phyloP scores from a whole-genome alignment of 2,797 vertebrate genomes.

The Schizopygopsis pylzovi region DNA sequence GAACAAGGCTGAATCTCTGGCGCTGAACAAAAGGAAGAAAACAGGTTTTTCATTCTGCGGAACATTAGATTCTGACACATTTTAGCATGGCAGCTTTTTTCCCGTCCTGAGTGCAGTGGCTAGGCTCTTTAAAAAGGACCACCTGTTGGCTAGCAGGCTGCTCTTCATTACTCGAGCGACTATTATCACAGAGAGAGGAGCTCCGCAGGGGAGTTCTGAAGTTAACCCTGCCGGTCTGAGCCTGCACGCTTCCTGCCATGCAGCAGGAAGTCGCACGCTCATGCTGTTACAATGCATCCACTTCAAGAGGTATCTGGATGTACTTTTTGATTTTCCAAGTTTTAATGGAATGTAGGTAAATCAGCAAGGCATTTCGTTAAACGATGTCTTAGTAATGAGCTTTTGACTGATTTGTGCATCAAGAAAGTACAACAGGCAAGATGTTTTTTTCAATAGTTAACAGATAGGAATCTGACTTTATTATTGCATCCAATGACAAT shows the following conservation, averaged over 20 bases:
- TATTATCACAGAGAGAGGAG: constrained; percentile 82
- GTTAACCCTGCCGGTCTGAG: constrained; percentile 76
- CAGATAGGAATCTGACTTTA: not conserved
- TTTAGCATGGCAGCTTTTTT: constrained; percentile 84
- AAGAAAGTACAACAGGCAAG: too few relatives aligned
- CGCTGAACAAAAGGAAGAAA: constrained; percentile 97
- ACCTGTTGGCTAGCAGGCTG: constrained; percentile 95
- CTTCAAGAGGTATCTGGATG: constrained; percentile 56
- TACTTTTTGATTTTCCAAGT: constrained; percentile 56
- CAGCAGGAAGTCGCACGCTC: constrained; percentile 61
- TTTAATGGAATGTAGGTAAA: constrained; percentile 53
- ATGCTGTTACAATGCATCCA: constrained; percentile 19
- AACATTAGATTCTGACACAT: constrained; percentile 99
- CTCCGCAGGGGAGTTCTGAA: constrained; percentile 79
- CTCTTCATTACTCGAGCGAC: constrained; percentile 81
- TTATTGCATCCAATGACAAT: not conserved
- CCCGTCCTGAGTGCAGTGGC: constrained; percentile 89
- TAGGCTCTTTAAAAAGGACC: constrained; percentile 96
- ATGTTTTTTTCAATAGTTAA: too few relatives aligned
- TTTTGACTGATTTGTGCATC: not conserved
- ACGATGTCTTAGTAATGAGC: not conserved
- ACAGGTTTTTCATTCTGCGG: constrained; percentile 98
- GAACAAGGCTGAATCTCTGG: constrained; percentile 98
- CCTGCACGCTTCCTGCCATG: constrained; percentile 67
- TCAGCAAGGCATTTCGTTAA: not conserved